A percentile compares a stretch with the other conserved stretches of the same genome.
phyloP scores from a whole-genome alignment of 2,888 invertebrate species.

The Eristalinus aeneus region DNA sequence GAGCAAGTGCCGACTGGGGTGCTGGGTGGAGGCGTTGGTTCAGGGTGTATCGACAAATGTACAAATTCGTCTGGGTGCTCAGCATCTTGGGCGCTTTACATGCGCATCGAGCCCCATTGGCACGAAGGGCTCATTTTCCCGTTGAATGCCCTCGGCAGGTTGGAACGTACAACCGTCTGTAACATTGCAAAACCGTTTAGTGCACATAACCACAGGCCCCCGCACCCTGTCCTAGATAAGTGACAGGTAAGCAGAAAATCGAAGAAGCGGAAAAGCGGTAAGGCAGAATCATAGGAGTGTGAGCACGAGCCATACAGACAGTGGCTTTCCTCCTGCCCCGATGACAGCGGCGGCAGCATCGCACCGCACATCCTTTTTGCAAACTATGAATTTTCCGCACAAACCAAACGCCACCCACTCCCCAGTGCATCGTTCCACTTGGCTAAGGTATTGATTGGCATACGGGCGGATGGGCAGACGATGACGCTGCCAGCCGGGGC shows the following conservation, averaged over 20 bases:
- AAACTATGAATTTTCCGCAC: conserved; percentile 56
- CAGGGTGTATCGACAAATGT: background rate
- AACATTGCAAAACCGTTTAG: conserved; percentile 63
- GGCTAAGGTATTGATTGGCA: conserved; percentile 62
- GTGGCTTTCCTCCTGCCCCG: background rate
- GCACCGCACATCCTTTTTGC: conserved; percentile 24
- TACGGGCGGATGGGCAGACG: conserved; percentile 2
- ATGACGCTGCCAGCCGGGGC: conserved; percentile 4
- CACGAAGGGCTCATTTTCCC: conserved; percentile 38
- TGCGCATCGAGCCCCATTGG: conserved; percentile 1
- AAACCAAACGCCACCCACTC: background rate
- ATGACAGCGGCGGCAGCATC: background rate
- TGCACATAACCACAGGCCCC: background rate
- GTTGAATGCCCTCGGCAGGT: conserved; percentile 30
- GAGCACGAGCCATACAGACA: conserved; percentile 4
- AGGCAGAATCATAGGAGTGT: background rate
- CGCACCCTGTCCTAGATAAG: background rate
- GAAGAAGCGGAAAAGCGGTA: conserved; percentile 24
- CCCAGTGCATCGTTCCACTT: conserved; percentile 53
- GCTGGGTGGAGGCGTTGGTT: background rate
- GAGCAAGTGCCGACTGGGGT: background rate
- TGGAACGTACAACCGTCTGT: conserved; percentile 33
- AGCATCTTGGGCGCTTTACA: conserved; percentile 25
- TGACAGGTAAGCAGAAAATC: conserved; percentile 60
- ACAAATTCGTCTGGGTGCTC: background rate